Evolutionary conservation across 2,888 invertebrate species (phyloP).

Genomic region (Mythimna ferrago): DNA sequence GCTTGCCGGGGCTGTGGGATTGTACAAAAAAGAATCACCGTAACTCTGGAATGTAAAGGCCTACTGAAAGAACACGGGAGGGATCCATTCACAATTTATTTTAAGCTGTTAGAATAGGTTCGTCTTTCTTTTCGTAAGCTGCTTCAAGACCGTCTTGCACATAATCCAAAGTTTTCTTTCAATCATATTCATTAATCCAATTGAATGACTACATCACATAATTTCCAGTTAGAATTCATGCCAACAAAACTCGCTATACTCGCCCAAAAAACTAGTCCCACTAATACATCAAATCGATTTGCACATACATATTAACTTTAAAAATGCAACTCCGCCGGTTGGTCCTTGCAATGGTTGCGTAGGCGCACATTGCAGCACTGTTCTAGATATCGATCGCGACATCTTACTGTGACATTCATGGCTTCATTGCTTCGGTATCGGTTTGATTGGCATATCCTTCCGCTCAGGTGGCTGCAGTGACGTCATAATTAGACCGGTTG

Average conservation of each 20-base stretch:
- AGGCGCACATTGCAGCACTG: slow-evolving; percentile 65
- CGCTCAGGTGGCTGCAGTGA: slow-evolving; percentile 54
- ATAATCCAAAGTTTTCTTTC: neutral
- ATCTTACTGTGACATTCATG: slow-evolving; percentile 65
- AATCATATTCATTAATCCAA: neutral
- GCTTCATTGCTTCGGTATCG: slow-evolving; percentile 49
- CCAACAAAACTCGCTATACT: neutral
- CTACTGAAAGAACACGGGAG: no score
- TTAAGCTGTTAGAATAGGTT: no score
- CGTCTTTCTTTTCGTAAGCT: neutral
- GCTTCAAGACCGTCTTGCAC: neutral
- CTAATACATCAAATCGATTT: slow-evolving; percentile 42
- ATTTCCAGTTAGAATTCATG: neutral
- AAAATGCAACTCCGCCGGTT: slow-evolving; percentile 56
- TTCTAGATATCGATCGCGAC: slow-evolving; percentile 71
- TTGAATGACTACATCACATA: no score
- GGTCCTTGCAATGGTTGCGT: slow-evolving; percentile 66
- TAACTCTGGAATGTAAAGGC: no score
- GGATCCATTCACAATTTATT: no score
- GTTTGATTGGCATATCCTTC: slow-evolving; percentile 61
- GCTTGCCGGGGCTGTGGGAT: no score
- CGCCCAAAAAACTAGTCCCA: slow-evolving; percentile 26
- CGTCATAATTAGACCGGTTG: slow-evolving; percentile 35
- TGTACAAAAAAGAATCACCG: no score
- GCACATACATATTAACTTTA: slow-evolving; percentile 51